Evolutionary conservation across 2,113 vertebrate species (phyloP).

Genomic region (Eonycteris spelaea): DNA sequence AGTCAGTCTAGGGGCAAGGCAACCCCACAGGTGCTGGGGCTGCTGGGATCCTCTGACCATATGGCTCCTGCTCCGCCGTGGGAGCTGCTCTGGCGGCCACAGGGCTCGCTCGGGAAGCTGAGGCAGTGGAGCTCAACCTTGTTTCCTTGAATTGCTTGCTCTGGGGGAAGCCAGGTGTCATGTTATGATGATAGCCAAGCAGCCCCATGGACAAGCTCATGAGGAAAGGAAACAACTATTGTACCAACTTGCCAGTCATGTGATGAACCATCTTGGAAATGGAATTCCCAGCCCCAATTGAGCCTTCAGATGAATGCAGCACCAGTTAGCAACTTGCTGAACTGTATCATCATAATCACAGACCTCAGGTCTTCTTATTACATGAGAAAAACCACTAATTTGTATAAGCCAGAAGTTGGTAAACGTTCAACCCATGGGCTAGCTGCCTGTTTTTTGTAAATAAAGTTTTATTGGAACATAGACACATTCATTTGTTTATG

Average conservation of each 20-base stretch:
- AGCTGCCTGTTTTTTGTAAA: not conserved
- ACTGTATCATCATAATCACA: not conserved
- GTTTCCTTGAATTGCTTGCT: not conserved
- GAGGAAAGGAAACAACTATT: not conserved
- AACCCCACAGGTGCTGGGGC: not conserved
- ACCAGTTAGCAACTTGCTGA: not conserved
- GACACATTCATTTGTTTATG: not conserved
- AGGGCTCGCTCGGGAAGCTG: not conserved
- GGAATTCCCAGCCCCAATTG: not conserved
- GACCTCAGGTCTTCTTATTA: not conserved
- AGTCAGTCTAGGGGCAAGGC: not conserved
- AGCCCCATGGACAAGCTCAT: too few relatives aligned
- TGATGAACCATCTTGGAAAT: not conserved
- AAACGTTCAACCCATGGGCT: not conserved
- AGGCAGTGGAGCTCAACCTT: not conserved
- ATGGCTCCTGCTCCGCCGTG: not conserved
- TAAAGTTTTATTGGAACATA: not conserved
- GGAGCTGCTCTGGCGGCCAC: not conserved
- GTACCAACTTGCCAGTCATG: not conserved
- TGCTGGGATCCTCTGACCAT: not conserved
- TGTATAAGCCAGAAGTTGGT: not conserved
- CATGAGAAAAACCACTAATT: not conserved
- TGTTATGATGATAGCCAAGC: not conserved
- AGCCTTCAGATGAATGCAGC: not conserved
- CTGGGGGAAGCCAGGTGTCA: not conserved